Evolutionary conservation across 2,113 vertebrate genomes (phyloP).

Genomic region (Notarius quadriscutis): DNA sequence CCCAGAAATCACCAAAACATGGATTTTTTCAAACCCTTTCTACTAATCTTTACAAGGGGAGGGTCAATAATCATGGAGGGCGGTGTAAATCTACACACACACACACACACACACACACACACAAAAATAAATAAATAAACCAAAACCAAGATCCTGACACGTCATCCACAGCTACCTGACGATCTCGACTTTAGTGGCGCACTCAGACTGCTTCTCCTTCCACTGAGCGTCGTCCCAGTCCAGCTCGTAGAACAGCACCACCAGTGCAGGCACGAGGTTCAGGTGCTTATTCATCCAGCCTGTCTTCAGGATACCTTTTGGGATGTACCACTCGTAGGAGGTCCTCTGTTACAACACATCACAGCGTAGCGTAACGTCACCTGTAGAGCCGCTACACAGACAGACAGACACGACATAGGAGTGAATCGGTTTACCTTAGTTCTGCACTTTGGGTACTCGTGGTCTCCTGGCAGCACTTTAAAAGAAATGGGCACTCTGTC

Average conservation of each 20-base stretch:
- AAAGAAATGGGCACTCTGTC: slow-evolving; percentile 97
- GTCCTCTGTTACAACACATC: slow-evolving; percentile 77
- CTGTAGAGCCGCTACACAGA: not conserved
- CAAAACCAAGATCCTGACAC: too few relatives aligned
- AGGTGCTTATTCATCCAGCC: slow-evolving; percentile 99
- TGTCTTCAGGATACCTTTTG: slow-evolving; percentile 96
- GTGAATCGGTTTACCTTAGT: slow-evolving; percentile 94
- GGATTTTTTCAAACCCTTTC: too few relatives aligned
- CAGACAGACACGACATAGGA: too few relatives aligned
- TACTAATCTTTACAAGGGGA: too few relatives aligned
- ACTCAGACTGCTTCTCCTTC: slow-evolving; percentile 97
- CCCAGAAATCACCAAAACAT: too few relatives aligned
- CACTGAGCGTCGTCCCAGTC: slow-evolving; percentile 98
- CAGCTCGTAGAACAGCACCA: slow-evolving; percentile 96
- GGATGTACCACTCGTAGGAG: slow-evolving; percentile 98
- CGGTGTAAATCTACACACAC: too few relatives aligned
- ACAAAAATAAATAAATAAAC: too few relatives aligned
- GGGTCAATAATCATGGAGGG: too few relatives aligned
- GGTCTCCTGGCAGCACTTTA: slow-evolving; percentile 94
- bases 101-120: too few relatives aligned
- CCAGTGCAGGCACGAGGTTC: slow-evolving; percentile 92
- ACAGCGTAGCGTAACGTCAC: not conserved
- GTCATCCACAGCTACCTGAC: slow-evolving; percentile 79
- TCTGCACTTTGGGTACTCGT: slow-evolving; percentile 96
- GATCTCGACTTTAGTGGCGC: slow-evolving; percentile 95